These are phyloP conservation scores for Axinella damicornis DNA, from an alignment of 37 sponge, comb jelly and placozoan genomes.

Conservation along the genomic window DNA sequence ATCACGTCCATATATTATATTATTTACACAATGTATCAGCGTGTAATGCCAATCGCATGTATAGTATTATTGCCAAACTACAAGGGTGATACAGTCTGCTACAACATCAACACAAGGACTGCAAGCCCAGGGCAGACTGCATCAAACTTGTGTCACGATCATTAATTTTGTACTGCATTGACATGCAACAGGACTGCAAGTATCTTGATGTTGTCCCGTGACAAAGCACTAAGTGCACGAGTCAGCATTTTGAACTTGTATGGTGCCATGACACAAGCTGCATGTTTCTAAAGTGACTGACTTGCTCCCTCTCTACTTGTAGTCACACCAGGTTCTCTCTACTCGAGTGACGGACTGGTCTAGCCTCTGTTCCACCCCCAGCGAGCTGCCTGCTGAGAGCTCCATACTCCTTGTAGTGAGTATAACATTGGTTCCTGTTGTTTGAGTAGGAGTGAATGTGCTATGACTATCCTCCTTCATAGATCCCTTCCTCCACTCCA, in stretches of 20 bases:
- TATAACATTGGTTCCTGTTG: background rate
- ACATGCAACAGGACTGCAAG: background rate
- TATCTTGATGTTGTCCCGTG: no score
- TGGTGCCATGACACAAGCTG: no score
- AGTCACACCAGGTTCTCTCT: conserved; percentile 65
- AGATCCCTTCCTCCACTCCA: background rate
- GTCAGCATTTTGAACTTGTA: no score
- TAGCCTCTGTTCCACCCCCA: conserved; percentile 29
- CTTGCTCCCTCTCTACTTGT: no score
- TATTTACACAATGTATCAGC: background rate
- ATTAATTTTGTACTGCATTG: background rate
- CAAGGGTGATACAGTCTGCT: no score
- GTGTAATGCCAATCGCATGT: background rate
- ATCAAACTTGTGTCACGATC: no score
- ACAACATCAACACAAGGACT: no score
- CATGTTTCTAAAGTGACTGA: no score
- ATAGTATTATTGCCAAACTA: no score
- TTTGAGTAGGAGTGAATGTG: background rate
- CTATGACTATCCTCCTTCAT: no score
- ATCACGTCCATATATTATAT: background rate
- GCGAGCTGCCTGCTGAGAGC: conserved; percentile 66
- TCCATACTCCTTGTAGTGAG: conserved; percentile 60
- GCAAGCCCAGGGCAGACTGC: no score
- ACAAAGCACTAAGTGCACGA: no score
- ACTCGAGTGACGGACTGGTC: conserved; percentile 50